phyloP scores from a whole-genome alignment of 2,797 vertebrate species.

The Neoniphon sammara region DNA sequence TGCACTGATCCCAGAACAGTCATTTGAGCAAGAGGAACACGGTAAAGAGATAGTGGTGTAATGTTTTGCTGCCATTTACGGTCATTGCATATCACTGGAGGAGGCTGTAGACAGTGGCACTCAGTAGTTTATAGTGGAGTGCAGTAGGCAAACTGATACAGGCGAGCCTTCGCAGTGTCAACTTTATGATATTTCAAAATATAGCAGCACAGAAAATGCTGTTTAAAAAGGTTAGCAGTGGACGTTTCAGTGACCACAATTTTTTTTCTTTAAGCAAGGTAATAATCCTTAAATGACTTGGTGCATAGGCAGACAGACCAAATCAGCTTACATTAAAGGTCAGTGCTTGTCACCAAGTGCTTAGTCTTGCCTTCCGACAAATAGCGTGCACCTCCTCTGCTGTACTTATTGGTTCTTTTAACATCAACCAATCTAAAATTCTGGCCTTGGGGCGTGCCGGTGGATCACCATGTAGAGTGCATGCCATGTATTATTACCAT shows the following conservation, averaged over 20 bases:
- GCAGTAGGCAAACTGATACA: conserved; percentile 19
- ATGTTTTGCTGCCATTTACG: conserved; percentile 62
- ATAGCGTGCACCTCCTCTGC: neutral
- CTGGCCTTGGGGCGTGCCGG: neutral
- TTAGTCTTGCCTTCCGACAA: conserved; percentile 11
- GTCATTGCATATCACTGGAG: conserved; percentile 11
- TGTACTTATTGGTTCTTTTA: neutral
- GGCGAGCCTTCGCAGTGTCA: neutral
- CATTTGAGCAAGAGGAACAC: conserved; percentile 56
- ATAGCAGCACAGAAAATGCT: neutral
- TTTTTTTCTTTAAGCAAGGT: conserved; percentile 3
- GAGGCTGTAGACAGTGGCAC: conserved; percentile 18
- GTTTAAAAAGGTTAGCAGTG: neutral
- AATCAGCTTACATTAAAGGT: conserved; percentile 31
- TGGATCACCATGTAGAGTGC: too few relatives aligned
- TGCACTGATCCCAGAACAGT: conserved; percentile 60
- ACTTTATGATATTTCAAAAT: conserved; percentile 24
- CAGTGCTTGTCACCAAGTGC: conserved; percentile 7
- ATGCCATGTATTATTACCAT: too few relatives aligned
- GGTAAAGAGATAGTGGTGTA: conserved; percentile 41
- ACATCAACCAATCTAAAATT: neutral
- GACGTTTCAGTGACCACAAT: neutral
- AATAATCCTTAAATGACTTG: neutral
- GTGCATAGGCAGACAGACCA: neutral
- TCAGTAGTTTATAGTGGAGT: conserved; percentile 9